Conservation (phyloP, 2,888 invertebrate genomes). For the Xestia ashworthii region DNA sequence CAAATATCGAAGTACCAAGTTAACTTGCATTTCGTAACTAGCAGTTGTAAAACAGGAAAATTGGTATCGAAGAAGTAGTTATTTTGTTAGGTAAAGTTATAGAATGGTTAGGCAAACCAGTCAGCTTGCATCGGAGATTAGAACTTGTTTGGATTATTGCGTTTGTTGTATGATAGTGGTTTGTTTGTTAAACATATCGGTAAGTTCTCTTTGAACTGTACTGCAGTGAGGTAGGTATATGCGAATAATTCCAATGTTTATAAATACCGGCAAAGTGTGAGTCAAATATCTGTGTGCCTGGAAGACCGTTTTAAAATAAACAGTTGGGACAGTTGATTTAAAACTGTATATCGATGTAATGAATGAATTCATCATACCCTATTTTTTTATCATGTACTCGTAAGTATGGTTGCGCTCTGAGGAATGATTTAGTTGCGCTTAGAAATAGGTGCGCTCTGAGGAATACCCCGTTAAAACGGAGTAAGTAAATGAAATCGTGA, state of each 20-base stretch:
- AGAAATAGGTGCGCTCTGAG: no score
- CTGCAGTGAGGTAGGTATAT: background rate
- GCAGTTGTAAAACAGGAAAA: conserved; percentile 59
- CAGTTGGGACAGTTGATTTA: no score
- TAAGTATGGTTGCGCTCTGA: no score
- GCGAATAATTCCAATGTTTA: background rate
- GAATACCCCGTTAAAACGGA: background rate
- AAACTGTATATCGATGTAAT: no score
- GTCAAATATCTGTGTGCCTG: no score
- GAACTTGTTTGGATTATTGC: conserved; percentile 30
- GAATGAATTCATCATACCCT: no score
- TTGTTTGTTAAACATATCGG: conserved; percentile 7
- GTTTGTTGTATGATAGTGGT: background rate
- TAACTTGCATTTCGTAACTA: conserved; percentile 39
- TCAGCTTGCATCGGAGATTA: conserved; percentile 9
- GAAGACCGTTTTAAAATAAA: no score
- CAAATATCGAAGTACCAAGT: conserved; percentile 27
- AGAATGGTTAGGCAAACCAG: conserved; percentile 27
- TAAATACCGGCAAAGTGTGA: background rate
- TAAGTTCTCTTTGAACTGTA: background rate
- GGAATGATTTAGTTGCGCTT: no score
- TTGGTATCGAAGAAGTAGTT: conserved; percentile 30
- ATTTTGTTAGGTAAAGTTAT: conserved; percentile 37
- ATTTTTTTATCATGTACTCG: no score
- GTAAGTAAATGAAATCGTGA: background rate